Conservation (phyloP, 2,888 invertebrate species). For the Yponomeuta cagnagella region DNA sequence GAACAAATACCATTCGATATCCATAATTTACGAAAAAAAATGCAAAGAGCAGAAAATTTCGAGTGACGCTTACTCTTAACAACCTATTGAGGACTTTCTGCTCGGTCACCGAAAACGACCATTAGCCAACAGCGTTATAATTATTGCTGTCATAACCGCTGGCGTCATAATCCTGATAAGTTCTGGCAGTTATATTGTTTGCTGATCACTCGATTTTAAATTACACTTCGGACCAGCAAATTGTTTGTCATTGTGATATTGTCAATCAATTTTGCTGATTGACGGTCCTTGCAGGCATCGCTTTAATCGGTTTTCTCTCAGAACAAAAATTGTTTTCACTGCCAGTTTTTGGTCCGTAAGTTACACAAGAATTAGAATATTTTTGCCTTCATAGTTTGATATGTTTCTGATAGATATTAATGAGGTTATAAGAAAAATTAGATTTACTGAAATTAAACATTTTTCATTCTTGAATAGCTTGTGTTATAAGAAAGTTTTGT, state of each 20-base stretch:
- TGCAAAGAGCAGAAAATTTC: no score
- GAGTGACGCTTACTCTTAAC: constrained; percentile 10
- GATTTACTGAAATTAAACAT: no score
- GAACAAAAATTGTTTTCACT: background rate
- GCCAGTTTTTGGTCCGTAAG: background rate
- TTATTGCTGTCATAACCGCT: constrained; percentile 38
- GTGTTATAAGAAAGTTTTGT: no score
- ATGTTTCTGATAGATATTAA: no score
- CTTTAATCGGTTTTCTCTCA: background rate
- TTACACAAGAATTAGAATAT: background rate
- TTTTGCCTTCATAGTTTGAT: background rate
- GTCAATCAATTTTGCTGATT: background rate
- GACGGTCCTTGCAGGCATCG: background rate
- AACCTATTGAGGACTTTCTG: constrained; percentile 36
- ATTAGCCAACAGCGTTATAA: constrained; percentile 39
- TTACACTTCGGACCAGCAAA: constrained; percentile 3
- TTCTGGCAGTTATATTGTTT: constrained; percentile 57
- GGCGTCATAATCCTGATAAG: constrained; percentile 35
- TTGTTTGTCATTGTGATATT: constrained; percentile 7
- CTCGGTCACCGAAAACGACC: constrained; percentile 46
- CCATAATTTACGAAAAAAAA: no score
- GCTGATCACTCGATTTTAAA: constrained; percentile 16
- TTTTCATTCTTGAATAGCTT: no score
- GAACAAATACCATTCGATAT: no score
- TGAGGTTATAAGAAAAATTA: no score